Evolutionary conservation across 64 coral and sea anemone species (phyloP).

Genomic region (Trachythela sp.): DNA sequence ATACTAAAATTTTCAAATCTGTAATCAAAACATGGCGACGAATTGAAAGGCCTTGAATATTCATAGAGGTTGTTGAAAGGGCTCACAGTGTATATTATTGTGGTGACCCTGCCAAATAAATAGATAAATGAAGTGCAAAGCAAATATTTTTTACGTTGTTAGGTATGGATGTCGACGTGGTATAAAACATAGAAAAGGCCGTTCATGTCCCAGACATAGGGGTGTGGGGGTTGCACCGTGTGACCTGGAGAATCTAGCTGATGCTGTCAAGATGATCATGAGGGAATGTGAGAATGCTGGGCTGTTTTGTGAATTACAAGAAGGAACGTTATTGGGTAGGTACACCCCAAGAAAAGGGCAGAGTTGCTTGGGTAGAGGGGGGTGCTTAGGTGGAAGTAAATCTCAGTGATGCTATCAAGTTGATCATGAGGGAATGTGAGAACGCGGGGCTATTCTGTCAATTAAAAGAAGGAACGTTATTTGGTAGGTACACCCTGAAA

Average conservation of each 20-base stretch:
- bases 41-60: too few relatives aligned
- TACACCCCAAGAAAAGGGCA: too few relatives aligned
- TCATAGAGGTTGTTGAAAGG: too few relatives aligned
- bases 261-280: slow-evolving; percentile 93
- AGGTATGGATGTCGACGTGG: slow-evolving; percentile 69
- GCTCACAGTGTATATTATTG: too few relatives aligned
- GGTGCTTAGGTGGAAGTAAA: too few relatives aligned
- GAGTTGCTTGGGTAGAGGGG: too few relatives aligned
- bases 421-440: slow-evolving; percentile 93
- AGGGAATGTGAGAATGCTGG: slow-evolving; percentile 90
- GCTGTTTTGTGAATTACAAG: slow-evolving; percentile 87
- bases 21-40: too few relatives aligned
- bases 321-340: slow-evolving; percentile 83
- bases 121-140: too few relatives aligned
- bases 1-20: too few relatives aligned
- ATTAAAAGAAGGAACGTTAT: slow-evolving; percentile 76
- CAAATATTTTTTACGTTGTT: too few relatives aligned
- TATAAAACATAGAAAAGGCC: background rate
- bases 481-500: slow-evolving; percentile 69
- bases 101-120: too few relatives aligned
- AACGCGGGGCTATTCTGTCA: slow-evolving; percentile 90
- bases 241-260: slow-evolving; percentile 82
- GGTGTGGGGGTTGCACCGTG: slow-evolving; percentile 72
- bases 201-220: background rate
- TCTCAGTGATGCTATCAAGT: slow-evolving; percentile 84